Base-by-base conservation (phyloP, 2,888 invertebrate genomes). In the Drosophila helvetica region DNA sequence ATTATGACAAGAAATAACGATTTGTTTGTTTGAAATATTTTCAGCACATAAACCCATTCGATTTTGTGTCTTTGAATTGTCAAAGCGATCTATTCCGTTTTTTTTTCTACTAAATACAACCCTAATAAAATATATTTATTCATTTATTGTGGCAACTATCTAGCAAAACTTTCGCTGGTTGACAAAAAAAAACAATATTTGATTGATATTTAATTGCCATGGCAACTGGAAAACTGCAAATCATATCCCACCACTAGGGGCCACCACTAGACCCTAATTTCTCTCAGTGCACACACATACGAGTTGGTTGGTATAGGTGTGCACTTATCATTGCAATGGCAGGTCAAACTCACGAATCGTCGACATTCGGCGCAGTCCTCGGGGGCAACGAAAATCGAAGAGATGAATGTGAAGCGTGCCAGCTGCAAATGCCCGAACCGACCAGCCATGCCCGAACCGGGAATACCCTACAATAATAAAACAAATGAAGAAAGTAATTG, bases 381-480 rank as follows among this genome's bases (percentile, higher is more conserved):
- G 67, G 61, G 68, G 63, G 63, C 62, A 67, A 58, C 54, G 54
- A 58, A 73, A 64, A 80, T 77, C 75, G 80, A 77, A 76, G 74
- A 77, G 83, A 75, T 77, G 74, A 46, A 54, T 79, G 83, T 70
- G 82, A 83, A 83, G 83, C 83, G 83, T 86, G 83, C 83, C 83
- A 83, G 83, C 83, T 83, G 83, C 83, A 80, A 83, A 77, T 73
- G 77, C 18, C 38, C 18, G 17, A 38, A 0, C 8, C 12, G 3
- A 4, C 4, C n/a, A 12, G 60, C 56, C 22, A 10, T 17, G 5
- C 18, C 25, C 18, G 15, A 18, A 8, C 19, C 7, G 0, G 18
- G 0, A 60, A 82, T 73, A 18, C 68, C 52, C 86, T 86, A 56
- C 75, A 3, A n/a, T 7, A 38, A 38, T n/a, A 15, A 38, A 38